Evolutionary conservation across 2,113 vertebrate species (phyloP), one percentile per base, ranked within the genome.

Genomic region (Dipodomys stephensi): DNA sequence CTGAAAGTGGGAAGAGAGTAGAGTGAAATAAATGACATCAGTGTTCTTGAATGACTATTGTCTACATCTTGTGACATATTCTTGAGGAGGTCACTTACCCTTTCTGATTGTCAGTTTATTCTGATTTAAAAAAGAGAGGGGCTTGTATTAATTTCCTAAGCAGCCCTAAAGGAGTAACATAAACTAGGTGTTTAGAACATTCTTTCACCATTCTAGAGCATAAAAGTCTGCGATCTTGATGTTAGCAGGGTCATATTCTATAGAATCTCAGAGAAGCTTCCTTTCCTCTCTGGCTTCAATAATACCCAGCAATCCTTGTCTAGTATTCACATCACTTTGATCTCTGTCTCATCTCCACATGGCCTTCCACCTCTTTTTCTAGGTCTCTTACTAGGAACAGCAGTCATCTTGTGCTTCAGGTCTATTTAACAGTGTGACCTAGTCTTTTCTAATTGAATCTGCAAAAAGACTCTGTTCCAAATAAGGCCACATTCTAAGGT

Each of bases 301-400:
- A 1, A 44, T 12, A 71, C 60, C 35, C 27, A 20, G 4, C 11
- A 64, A 2, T 13, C 10, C 6, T 71, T 53, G 0, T 15, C 23
- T 39, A 7, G 28, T 11, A 2, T 12, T 7, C 77, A 3, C 4
- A 18, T 19, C 9, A 35, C 9, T 4, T 0, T 12, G 6, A 1
- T 13, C 12, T 85, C 46, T 4, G 2, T 32, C 15, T 3, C 20
- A 22, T 25, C 27, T n/a, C 62, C 22, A 15, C 10, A 11, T 72
- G 16, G 0, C 5, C 20, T 35, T 64, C 25, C 30, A 1, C 4
- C 22, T 23, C 5, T 35, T 1, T 44, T 4, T 25, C 35, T 35
- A 57, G 0, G 3, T 57, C 6, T 73, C 82, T 93, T 94, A 65
- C 35, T 35, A 23, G 46, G 65, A 76, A 53, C 19, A 39, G 32